Evolutionary conservation across 2,888 invertebrate species (phyloP), one percentile per base, ranked within the genome.

Genomic region (Drosophila suboccidentalis): DNA sequence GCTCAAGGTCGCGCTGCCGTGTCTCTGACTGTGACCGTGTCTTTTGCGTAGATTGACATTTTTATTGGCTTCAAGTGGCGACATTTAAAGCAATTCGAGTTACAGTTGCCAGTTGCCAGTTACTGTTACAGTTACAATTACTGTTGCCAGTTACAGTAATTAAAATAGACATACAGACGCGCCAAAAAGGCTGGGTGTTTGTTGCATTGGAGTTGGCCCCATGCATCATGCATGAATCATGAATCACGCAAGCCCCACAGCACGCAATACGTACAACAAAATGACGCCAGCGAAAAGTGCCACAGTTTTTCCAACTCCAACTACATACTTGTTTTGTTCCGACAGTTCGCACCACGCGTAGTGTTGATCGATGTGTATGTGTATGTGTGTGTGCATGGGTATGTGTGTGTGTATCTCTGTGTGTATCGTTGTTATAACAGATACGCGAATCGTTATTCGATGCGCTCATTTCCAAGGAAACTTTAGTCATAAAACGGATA

Each of bases 401-500:
- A n/a, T 11, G 46, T 39, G 59, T n/a, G 19, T 29, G 39, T 41
- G 29, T 19, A 32, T 44, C 11, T 26, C 26, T 54, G 11, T 54
- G 57, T 34, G 47, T 53, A 49, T 44, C 54, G 75, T 74, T 77
- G 73, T 54, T 67, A 79, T 79, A 74, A 82, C 64, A 83, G 81
- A 77, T 82, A 79, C 46, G 55, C 59, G 60, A 71, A 71, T 76
- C 70, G 78, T 78, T 74, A 74, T 71, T 76, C 66, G 76, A 77
- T 78, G 77, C 71, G 74, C 77, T 54, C 70, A 86, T 85, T 86
- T 84, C 86, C 82, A 85, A 86, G 84, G 84, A 86, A 85, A 85
- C 84, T 86, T 85, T 62, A 44, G 57, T 72, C 80, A 80, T 85
- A 82, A 84, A 84, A 82, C 38, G 8, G 74, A 68, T 70, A 69